Base-by-base conservation (phyloP, 2,113 vertebrate species). In the Halichoeres trimaculatus region DNA sequence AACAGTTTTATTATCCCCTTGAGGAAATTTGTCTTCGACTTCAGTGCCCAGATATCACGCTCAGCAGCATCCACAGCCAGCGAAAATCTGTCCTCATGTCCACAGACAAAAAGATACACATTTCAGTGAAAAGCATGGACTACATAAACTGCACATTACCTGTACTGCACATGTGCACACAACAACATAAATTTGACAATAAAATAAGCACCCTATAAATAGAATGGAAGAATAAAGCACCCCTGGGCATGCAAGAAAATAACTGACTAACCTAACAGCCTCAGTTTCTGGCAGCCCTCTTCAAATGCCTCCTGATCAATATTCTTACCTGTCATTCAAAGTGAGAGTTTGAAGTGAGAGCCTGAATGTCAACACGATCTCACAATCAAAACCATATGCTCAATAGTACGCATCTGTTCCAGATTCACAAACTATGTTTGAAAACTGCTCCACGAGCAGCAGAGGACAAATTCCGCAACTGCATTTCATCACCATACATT, bases 311-410 rank as follows among this genome's bases (percentile, higher is more conserved):
- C 26, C 17, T 64, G 38, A 80, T 74, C 80, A 67, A 50, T 78
- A 63, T 62, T 57, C 47, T 13, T 60, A 56, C 45, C 63, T 76
- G 73, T 58, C 68, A 57, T 61, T 78, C 35, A 77, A 56, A 71
- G 60, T 56, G 75, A 65, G n/a, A 51, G 61, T 71, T 60, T 74
- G 22, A 67, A 48, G 35, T 2, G 16, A 54, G 53, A 45, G 36
- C 51, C 52, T 54, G 50, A 78, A 63, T 57, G 40, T 74, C 53
- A 20, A 61, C 53, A 34, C 12, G 16, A 58, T 51, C 19, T 34
- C 52, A 50, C 30, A 60, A 84, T 85, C 20, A 38, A 74, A 74
- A 72, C 59, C 74, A 75, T 54, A 67, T 76, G 52, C 40, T 58
- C 34, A 65, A 62, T 72, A 56, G 72, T 61, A 41, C 36, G 10